Evolutionary conservation across 2,113 vertebrate genomes (phyloP).

Genomic region (Zeus faber): DNA sequence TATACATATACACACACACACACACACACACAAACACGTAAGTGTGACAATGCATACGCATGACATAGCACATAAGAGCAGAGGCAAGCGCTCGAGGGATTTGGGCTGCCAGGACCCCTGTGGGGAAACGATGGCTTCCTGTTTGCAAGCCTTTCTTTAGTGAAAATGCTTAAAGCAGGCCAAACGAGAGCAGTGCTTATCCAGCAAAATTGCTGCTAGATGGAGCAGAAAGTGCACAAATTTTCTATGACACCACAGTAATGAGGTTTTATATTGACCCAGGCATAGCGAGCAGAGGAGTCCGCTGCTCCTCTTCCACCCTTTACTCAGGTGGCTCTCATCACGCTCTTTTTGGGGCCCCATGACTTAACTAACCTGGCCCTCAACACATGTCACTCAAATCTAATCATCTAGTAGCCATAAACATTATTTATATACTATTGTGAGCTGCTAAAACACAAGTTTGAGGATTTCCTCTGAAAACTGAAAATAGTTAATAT

Average conservation of each 20-base stretch:
- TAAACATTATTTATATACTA: constrained; percentile 52
- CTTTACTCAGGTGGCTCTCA: constrained; percentile 57
- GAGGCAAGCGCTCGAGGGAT: constrained; percentile 46
- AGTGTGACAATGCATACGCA: too few species aligned
- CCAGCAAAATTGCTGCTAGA: constrained; percentile 83
- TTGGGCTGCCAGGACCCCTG: constrained; percentile 49
- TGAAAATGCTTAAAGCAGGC: constrained; percentile 76
- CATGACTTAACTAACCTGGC: constrained; percentile 21
- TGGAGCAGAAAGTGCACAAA: constrained; percentile 84
- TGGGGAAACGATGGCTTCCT: constrained; percentile 64
- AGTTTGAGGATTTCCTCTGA: constrained; percentile 6
- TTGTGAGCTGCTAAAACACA: not conserved
- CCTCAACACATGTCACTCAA: constrained; percentile 47
- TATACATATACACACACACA: constrained; percentile 17
- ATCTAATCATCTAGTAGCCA: constrained; percentile 55
- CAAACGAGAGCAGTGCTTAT: constrained; percentile 81
- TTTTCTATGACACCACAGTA: constrained; percentile 82
- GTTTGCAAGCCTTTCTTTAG: constrained; percentile 76
- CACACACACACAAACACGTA: constrained; percentile 13
- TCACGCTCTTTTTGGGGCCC: constrained; percentile 52
- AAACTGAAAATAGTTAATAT: not conserved
- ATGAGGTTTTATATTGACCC: constrained; percentile 84
- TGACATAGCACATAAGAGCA: constrained; percentile 28
- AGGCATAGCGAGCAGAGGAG: constrained; percentile 67
- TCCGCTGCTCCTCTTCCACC: constrained; percentile 54